Evolutionary conservation across 1,140 invertebrate species (phyloP), one percentile per base, ranked within the genome.

Genomic region (Hestina assimilis): DNA sequence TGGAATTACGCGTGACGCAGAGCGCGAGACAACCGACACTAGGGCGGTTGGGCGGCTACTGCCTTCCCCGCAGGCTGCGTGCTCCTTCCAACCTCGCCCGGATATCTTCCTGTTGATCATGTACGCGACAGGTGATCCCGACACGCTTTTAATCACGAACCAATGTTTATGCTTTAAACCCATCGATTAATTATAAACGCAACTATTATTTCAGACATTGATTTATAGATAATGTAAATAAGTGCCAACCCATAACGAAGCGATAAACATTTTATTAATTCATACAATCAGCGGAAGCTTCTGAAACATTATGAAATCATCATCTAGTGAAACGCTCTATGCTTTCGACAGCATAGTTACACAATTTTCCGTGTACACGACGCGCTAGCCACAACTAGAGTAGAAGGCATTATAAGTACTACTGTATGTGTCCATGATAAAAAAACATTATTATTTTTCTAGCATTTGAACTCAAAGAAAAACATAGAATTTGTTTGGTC

Each of bases 21-120:
- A 53, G 65, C 59, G 62, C 51, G 63, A 54, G 63, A 41, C 54
- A 45, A 57, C 60, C 59, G 33, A 33, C 69, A 68, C 79, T 68
- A 71, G 76, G 83, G 83, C 83, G 83, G 80, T 63, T 84, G 81
- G 83, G 81, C 81, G 83, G 79, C 71, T 75, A 87, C 83, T 87
- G 80, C 52, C 73, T 72, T 71, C 77, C 78, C 75, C 76, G 61
- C 70, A 72, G 59, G 45, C 75, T 79, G 69, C 72, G 72, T 72
- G 55, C 75, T 72, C 69, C 70, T 73, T 63, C 57, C 66, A 74
- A 77, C 80, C 79, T 80, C 75, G 75, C 81, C 80, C 83, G 76
- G 81, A 76, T 69, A 69, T 62, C 69, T 84, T 84, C 81, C 83
- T 84, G 81, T 87, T 83, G 83, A 83, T 81, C 73, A 69, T 81